These are phyloP conservation scores for Catocala fraxini DNA, from an alignment of 2,888 invertebrate species.

Conservation along the genomic window DNA sequence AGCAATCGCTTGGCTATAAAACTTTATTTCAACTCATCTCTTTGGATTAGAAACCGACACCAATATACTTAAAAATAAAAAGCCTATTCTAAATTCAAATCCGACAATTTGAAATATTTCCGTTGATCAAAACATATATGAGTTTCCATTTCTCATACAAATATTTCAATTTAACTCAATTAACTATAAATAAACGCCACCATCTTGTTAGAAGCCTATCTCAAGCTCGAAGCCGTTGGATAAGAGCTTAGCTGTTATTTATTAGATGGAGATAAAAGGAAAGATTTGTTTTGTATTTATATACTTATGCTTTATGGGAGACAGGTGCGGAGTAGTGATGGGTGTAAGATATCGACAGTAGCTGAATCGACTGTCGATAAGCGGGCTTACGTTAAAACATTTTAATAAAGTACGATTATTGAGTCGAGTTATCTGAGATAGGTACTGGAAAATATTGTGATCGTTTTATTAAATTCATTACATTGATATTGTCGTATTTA, in stretches of 20 bases:
- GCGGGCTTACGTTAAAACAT: neutral
- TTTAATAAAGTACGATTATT: no score
- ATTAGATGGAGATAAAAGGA: conserved; percentile 64
- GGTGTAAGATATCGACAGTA: conserved; percentile 8
- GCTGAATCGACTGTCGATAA: neutral
- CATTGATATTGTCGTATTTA: no score
- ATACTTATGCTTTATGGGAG: conserved; percentile 66
- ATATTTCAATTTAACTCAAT: conserved; percentile 27
- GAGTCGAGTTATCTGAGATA: no score
- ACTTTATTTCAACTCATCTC: no score
- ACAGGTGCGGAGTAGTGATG: conserved; percentile 61
- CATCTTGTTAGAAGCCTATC: conserved; percentile 48
- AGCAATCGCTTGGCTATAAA: no score
- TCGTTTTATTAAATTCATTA: no score
- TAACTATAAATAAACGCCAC: conserved; percentile 28
- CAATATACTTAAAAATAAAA: no score
- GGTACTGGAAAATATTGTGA: no score
- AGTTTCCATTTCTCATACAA: conserved; percentile 5
- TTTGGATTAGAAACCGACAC: no score
- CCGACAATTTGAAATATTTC: neutral
- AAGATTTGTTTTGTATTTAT: conserved; percentile 66
- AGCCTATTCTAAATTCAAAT: neutral
- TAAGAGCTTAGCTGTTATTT: conserved; percentile 50
- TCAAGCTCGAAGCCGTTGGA: conserved; percentile 41
- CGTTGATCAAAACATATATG: neutral